phyloP scores from a whole-genome alignment of 2,888 invertebrate species.

The Apodemia hepburni region DNA sequence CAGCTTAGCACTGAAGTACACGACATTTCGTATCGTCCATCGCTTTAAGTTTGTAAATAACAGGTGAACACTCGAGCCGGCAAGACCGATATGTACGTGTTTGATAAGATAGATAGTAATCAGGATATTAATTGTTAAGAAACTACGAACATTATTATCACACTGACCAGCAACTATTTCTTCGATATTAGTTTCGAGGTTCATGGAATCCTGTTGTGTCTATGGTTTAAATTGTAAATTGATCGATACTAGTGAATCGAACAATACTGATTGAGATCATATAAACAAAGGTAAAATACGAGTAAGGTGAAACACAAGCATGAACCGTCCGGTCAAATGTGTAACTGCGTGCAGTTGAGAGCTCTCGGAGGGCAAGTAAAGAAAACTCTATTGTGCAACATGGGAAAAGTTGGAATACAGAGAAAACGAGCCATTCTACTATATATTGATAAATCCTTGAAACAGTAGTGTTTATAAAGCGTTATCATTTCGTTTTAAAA shows the following conservation, averaged over 20 bases:
- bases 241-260: conserved; percentile 23
- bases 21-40: conserved; percentile 42
- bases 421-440: conserved; percentile 48
- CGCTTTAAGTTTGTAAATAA: conserved; percentile 10
- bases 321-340: conserved; percentile 49
- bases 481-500: conserved; percentile 1
- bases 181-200: conserved; percentile 46
- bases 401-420: conserved; percentile 66
- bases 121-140: conserved; percentile 18
- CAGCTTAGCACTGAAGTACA: conserved; percentile 30
- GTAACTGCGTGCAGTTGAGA: conserved; percentile 55
- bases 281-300: conserved; percentile 18
- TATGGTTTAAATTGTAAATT: no score
- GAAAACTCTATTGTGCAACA: conserved; percentile 68
- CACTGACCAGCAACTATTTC: conserved; percentile 54
- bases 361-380: conserved; percentile 55
- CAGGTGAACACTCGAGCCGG: background rate
- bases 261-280: conserved; percentile 8
- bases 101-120: conserved; percentile 42
- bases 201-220: conserved; percentile 47
- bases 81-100: background rate
- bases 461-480: conserved; percentile 1
- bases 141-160: conserved; percentile 22
- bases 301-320: conserved; percentile 44
- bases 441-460: conserved; percentile 31